These are phyloP conservation scores for Enteromius treurensis DNA, from an alignment of 2,797 vertebrate species.

Conservation along the genomic window DNA sequence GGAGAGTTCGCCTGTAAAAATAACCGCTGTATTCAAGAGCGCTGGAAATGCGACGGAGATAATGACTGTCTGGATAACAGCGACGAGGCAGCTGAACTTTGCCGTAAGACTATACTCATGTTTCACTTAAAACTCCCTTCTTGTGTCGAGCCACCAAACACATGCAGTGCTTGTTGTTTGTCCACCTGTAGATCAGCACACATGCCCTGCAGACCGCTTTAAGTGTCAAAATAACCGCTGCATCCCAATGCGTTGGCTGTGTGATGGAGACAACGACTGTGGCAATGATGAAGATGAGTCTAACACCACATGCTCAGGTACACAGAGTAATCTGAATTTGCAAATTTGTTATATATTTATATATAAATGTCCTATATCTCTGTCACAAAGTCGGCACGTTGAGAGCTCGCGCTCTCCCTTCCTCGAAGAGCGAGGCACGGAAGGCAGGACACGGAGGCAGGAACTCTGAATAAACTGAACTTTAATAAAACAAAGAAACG, in stretches of 20 bases:
- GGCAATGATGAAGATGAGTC: conserved; percentile 95
- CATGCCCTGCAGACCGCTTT: conserved; percentile 93
- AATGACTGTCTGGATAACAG: conserved; percentile 97
- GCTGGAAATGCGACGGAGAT: conserved; percentile 94
- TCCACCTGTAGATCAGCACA: conserved; percentile 87
- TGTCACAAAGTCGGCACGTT: too few species aligned
- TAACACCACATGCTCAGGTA: conserved; percentile 91
- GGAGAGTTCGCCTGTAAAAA: conserved; percentile 95
- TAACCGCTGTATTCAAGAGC: conserved; percentile 90
- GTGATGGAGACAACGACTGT: conserved; percentile 95
- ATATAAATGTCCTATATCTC: background rate
- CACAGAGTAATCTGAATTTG: conserved; percentile 51
- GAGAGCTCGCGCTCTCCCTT: too few species aligned
- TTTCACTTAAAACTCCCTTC: background rate
- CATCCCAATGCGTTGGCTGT: conserved; percentile 96
- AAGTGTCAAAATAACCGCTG: conserved; percentile 98
- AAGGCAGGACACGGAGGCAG: too few species aligned
- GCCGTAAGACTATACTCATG: conserved; percentile 79
- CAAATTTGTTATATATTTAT: background rate
- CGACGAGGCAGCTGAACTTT: conserved; percentile 86
- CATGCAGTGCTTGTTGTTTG: background rate
- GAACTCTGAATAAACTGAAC: too few species aligned
- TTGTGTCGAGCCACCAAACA: background rate
- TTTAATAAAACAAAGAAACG: too few species aligned
- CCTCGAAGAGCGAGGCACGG: too few species aligned